A percentile compares a stretch with the other conserved stretches of the same genome.
Evolutionary conservation across 2,888 invertebrate genomes (phyloP).

Genomic region (Iphiclides podalirius): DNA sequence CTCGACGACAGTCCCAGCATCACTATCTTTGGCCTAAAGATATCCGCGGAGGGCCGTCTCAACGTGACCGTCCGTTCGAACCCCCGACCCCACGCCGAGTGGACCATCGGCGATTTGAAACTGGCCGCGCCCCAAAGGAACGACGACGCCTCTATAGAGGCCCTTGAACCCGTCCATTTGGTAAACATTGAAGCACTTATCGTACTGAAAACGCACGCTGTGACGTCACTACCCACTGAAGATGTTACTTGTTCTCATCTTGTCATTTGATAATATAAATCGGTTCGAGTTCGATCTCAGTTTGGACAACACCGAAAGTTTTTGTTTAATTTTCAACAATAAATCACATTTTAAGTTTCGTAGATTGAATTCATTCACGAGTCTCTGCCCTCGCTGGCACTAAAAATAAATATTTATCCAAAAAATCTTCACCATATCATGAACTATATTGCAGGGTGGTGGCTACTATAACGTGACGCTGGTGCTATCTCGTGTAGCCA

Average conservation of each 20-base stretch:
- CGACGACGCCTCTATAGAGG: slow-evolving; percentile 39
- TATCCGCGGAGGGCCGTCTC: slow-evolving; percentile 85
- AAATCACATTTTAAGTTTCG: too few relatives aligned
- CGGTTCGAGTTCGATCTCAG: too few relatives aligned
- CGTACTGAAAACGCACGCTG: too few relatives aligned
- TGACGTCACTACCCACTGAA: too few relatives aligned
- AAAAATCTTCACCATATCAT: too few relatives aligned
- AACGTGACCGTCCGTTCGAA: slow-evolving; percentile 87
- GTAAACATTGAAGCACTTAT: slow-evolving; percentile 43
- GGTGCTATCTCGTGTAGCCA: slow-evolving; percentile 83
- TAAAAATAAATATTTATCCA: too few relatives aligned
- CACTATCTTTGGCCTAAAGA: slow-evolving; percentile 86
- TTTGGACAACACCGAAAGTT: too few relatives aligned
- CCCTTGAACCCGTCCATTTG: slow-evolving; percentile 49
- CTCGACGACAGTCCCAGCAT: slow-evolving; percentile 70
- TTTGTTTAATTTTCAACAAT: too few relatives aligned
- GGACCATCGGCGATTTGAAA: slow-evolving; percentile 80
- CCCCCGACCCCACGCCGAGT: slow-evolving; percentile 84
- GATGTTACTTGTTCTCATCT: too few relatives aligned
- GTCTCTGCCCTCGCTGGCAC: too few relatives aligned
- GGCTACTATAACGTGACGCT: slow-evolving; percentile 85
- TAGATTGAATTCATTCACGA: neutral
- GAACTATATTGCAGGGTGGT: slow-evolving; percentile 69
- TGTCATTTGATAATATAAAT: too few relatives aligned
- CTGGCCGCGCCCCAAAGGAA: slow-evolving; percentile 37